Evolutionary conservation across 2,113 vertebrate genomes (phyloP).

Genomic region (western clawed frog (Xenopus tropicalis)): UCB_Xtro_10.0 CM004447.2:40468001-40468500

Average conservation of each 20-base stretch:
- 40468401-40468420: neutral
- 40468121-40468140: constrained; percentile 61
- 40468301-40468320: constrained; percentile 83
- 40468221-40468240: too few species aligned
- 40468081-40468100: constrained; percentile 86
- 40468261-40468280: constrained; percentile 72
- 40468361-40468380: constrained; percentile 78
- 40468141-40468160: constrained; percentile 69
- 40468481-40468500: too few species aligned
- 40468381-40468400: constrained; percentile 72
- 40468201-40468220: neutral
- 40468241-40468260: neutral
- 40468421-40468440: neutral
- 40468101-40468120: constrained; percentile 84
- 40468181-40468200: constrained; percentile 59
- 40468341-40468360: constrained; percentile 71
- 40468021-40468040: too few species aligned
- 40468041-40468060: too few species aligned
- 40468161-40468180: constrained; percentile 75
- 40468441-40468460: too few species aligned
- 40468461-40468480: too few species aligned
- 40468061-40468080: constrained; percentile 87
- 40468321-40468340: constrained; percentile 84
- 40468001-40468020: too few species aligned
- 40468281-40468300: constrained; percentile 87